phyloP scores from a whole-genome alignment of 2,888 invertebrate genomes.

The Drosophila subquinaria region DNA sequence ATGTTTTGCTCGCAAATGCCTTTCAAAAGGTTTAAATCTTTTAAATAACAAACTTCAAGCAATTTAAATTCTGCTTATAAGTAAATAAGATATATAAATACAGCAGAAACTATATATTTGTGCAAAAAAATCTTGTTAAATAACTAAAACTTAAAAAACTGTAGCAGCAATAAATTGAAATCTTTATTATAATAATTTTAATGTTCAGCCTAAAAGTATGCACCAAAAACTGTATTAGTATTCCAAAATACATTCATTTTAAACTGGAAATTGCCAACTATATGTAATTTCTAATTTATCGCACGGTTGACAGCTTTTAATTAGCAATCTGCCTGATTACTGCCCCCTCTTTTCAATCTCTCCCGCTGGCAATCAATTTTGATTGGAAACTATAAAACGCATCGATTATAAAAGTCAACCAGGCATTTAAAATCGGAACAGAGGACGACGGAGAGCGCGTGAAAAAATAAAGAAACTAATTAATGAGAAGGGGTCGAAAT shows the following conservation, averaged over 20 bases:
- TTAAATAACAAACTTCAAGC: background rate
- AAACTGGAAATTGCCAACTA: background rate
- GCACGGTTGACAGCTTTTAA: conserved; percentile 31
- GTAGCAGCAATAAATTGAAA: background rate
- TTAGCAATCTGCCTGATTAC: conserved; percentile 19
- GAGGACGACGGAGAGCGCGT: background rate
- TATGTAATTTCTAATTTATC: conserved; percentile 19
- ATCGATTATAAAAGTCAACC: conserved; percentile 23
- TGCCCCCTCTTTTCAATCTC: background rate
- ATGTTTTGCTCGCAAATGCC: too few species aligned
- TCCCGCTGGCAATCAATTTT: conserved; percentile 21
- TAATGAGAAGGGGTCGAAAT: conserved; percentile 19
- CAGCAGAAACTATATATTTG: background rate
- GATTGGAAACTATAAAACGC: conserved; percentile 19
- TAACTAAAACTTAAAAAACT: too few species aligned
- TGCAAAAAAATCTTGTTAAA: too few species aligned
- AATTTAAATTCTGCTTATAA: too few species aligned
- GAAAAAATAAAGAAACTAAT: conserved; percentile 2
- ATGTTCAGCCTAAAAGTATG: conserved; percentile 5
- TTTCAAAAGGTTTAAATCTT: too few species aligned
- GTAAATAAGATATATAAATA: background rate
- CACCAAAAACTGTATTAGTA: conserved; percentile 2
- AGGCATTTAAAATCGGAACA: conserved; percentile 1
- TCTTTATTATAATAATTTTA: background rate
- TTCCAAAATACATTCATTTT: background rate